Evolutionary conservation across 2,888 invertebrate genomes (phyloP), one percentile per base, ranked within the genome.

Genomic region (Limenitis camilla): DNA sequence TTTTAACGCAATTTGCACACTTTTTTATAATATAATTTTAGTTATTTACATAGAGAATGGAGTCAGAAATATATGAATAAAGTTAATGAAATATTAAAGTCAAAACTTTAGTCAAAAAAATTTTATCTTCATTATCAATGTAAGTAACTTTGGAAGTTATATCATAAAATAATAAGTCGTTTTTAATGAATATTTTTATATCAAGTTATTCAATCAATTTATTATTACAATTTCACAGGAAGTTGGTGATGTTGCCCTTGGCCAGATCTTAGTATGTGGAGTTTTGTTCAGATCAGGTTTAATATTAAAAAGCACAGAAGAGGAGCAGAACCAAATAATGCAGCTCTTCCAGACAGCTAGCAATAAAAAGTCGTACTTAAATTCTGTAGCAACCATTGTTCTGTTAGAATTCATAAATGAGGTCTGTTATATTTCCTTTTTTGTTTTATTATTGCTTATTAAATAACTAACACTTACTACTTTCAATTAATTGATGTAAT

Each of bases 181-280:
- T 19, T 19, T 19, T 19, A 19, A 19, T 19, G 3, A 19, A 19
- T 19, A 19, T 19, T 19, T 19, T 19, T 35, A 35, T 35, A 11
- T 41, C 30, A n/a, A 10, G 38, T 33, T 6, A n/a, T 9, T 32
- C 6, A 9, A 2, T 28, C 28, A 33, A 5, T 28, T 46, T 44
- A 10, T 39, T 40, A 10, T 44, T 29, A n/a, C 31, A 31, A 32
- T 45, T 29, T 70, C 72, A 62, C 63, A 94, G 93, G 94, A 94
- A 88, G 91, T 91, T 66, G 92, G 91, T 35, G 93, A 94, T 81
- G 89, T 93, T 43, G 89, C 90, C 32, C 89, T 91, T 27, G 94
- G 94, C 0, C 91, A 91, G 67, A 91, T 94, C 56, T 79, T 94
- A 62, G 88, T 90, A 1, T 92, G 92, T 68, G 92, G 93, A 27